Base-by-base conservation (phyloP, 2,888 invertebrate species). In the Globia sparganii region DNA sequence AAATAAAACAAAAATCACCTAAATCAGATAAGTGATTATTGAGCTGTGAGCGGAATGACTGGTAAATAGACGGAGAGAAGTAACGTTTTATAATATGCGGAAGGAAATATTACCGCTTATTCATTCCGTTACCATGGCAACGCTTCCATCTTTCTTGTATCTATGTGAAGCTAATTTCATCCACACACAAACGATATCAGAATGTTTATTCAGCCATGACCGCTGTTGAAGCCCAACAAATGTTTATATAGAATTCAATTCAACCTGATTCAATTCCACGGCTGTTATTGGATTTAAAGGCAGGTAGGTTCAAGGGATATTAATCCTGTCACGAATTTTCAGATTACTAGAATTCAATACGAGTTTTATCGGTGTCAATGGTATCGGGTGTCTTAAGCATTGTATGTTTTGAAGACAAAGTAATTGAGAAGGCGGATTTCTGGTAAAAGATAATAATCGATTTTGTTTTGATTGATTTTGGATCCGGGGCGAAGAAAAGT, bases 201-300 rank as follows among this genome's bases (percentile, higher is more conserved):
- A 53, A 72, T 77, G 83, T 83, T 82, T 72, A 78, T 68, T 72
- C 77, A 80, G 83, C 61, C 67, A 72, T 75, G 80, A 78, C 84
- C 69, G 64, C 37, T 62, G 71, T 65, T 53, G 90, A 90, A 91
- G 86, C 90, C 91, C 78, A 59, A 89, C 87, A 91, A 90, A 90
- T 90, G 91, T 90, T 88, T 87, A 81, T 87, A 88, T 73, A 87
- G 84, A 84, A 80, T 82, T 76, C 76, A 80, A 88, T 85, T 78
- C 74, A 75, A 78, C 70, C 80, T 85, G 89, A 90, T 90, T 87
- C 88, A 82, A 90, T 91, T 88, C 86, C 89, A 73, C 46, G 62
- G 74, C 71, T 86, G 84, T 91, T 91, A 92, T 91, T 90, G 91
- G 90, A 91, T 91, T 91, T 88, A 88, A 89, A 88, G 87, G 85